Evolutionary conservation across 2,797 vertebrate genomes (phyloP), one percentile per base, ranked within the genome.

Genomic region (Notolabrus celidotus): DNA sequence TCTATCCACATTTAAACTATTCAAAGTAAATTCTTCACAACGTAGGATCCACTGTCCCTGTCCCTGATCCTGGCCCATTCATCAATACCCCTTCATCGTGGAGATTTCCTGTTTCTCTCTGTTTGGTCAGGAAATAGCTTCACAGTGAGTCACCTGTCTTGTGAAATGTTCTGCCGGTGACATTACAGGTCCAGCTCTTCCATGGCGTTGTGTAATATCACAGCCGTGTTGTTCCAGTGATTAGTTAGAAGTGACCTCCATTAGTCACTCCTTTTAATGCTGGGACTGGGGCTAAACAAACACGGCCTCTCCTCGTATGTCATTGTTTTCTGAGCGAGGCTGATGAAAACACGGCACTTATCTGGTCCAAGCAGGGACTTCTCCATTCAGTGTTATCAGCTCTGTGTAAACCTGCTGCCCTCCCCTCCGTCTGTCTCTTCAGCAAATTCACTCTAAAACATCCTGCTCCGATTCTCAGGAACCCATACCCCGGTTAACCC

Each of bases 271-370:
- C 5, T 54, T 50, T 17, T 39, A 27, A n/a, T 1, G 3, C 6
- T n/a, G 6, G 36, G n/a, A 7, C 14, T 8, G 20, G 39, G 25
- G 22, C 33, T 56, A 29, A 71, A 67, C 56, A 72, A 78, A 82
- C 64, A 2, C n/a, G n/a, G 0, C 5, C 1, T 20, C 11, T 1
- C 17, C 43, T 22, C 17, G 14, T 4, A 0, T 0, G 7, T 25
- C 73, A 78, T 83, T 84, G 84, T 84, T 76, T n/a, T 54, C 34
- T 16, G 25, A 46, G 55, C 41, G 22, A n/a, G n/a, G 41, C 51
- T 31, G 27, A 19, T 49, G 27, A 39, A 50, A 71, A 75, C 43
- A 23, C 0, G 15, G 20, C 17, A 62, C 71, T 86, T 83, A 84
- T 83, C 88, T 51, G 43, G 39, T 11, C 5, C 10, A 33, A 54